Conservation (phyloP, 2,113 vertebrate species). For the Axis porcinus region DNA sequence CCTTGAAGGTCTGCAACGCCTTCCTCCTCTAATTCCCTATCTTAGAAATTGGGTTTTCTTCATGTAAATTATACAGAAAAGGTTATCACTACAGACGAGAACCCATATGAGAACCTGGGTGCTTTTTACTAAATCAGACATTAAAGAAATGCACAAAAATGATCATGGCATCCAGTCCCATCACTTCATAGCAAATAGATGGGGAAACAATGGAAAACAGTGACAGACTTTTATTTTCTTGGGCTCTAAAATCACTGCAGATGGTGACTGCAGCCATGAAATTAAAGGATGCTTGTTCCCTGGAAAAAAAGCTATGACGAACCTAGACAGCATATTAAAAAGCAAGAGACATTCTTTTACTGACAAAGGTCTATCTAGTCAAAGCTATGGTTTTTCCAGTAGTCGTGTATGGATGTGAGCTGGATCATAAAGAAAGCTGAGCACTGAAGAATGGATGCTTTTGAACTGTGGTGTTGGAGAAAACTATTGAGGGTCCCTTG, state of each 20-base stretch:
- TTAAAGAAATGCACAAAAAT: not conserved
- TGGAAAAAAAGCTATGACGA: not conserved
- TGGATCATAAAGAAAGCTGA: not conserved
- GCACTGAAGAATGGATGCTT: not conserved
- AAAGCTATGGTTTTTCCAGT: not conserved
- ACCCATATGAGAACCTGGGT: accelerated
- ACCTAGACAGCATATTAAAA: not conserved
- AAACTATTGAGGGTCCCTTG: not conserved
- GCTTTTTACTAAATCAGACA: not conserved
- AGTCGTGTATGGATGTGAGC: not conserved
- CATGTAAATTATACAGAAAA: not conserved
- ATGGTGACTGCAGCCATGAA: not conserved
- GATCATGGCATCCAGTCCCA: not conserved
- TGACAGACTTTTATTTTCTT: not conserved
- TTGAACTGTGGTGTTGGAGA: not conserved
- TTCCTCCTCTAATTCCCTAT: not conserved
- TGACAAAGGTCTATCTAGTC: not conserved
- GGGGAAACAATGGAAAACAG: not conserved
- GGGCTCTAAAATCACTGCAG: not conserved
- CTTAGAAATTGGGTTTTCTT: not conserved
- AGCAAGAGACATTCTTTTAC: not conserved
- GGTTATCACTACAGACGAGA: not conserved
- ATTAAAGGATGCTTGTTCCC: not conserved
- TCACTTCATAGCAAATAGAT: not conserved
- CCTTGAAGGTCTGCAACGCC: too few relatives aligned